Evolutionary conservation across 2,888 invertebrate species (phyloP).

Genomic region (Microplitis manilae): DNA sequence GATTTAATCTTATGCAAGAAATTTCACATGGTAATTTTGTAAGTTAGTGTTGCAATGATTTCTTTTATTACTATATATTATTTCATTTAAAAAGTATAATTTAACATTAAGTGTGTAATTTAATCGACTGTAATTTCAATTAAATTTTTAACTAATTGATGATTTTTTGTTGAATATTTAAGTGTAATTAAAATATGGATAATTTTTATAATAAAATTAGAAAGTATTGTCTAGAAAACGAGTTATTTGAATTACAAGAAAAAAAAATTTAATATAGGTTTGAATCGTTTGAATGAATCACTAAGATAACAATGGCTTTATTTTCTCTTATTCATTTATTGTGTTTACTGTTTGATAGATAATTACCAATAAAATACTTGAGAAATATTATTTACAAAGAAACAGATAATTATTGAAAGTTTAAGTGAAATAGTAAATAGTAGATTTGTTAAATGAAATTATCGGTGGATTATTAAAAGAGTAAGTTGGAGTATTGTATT

Average conservation of each 20-base stretch:
- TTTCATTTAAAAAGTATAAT: no score
- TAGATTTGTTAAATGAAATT: conserved; percentile 1
- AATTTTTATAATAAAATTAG: not conserved
- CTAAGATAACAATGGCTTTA: not conserved
- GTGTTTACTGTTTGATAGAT: not conserved
- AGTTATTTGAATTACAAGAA: not conserved
- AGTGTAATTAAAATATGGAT: not conserved
- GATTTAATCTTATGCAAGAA: no score
- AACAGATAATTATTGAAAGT: not conserved
- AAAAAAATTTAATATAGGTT: not conserved
- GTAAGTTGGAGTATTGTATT: conserved; percentile 7
- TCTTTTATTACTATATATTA: no score
- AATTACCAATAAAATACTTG: no score
- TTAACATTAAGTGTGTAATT: no score
- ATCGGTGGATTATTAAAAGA: conserved; percentile 3
- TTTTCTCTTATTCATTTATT: conserved; percentile 8
- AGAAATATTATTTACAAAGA: not conserved
- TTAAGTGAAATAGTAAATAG: not conserved
- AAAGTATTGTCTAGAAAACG: not conserved
- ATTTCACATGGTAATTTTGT: no score
- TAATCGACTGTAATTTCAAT: no score
- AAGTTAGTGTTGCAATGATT: no score
- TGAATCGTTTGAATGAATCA: not conserved
- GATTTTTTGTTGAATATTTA: not conserved
- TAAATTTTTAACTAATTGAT: no score